A percentile compares a stretch with the other conserved stretches of the same genome.
Evolutionary conservation across 2,113 vertebrate species (phyloP).

Genomic region (Plecturocebus donacophilus): DNA sequence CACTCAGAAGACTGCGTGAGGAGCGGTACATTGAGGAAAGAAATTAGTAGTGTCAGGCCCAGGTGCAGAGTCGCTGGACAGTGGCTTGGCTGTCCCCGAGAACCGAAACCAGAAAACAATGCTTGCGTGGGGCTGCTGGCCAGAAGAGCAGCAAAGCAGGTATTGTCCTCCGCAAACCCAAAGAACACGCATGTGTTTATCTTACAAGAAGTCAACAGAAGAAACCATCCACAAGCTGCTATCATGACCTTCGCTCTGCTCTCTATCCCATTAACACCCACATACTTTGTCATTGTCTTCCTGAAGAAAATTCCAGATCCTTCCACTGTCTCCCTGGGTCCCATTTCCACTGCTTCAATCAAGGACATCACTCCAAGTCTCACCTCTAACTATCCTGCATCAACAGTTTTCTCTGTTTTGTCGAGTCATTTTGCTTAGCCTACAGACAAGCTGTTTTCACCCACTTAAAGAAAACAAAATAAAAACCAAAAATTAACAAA

Average conservation of each 20-base stretch:
- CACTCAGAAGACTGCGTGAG: neutral
- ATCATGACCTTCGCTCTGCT: neutral
- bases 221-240: neutral
- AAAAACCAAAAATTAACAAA: neutral
- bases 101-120: neutral
- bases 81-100: neutral
- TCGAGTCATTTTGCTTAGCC: neutral
- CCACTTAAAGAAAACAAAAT: neutral
- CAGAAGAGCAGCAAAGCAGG: neutral
- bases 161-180: neutral
- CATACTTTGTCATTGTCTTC: neutral
- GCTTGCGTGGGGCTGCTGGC: neutral
- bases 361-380: neutral
- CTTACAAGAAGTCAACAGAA: neutral
- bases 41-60: neutral
- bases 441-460: neutral
- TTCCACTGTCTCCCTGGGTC: neutral
- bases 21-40: neutral
- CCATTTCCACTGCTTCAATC: neutral
- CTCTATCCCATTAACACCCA: rapidly evolving
- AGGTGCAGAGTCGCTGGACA: neutral
- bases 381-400: neutral
- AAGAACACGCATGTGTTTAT: neutral
- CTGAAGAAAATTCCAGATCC: too few species aligned
- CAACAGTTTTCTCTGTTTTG: neutral